Conservation (phyloP, 2,888 invertebrate species). For the Drosophila robusta region DNA sequence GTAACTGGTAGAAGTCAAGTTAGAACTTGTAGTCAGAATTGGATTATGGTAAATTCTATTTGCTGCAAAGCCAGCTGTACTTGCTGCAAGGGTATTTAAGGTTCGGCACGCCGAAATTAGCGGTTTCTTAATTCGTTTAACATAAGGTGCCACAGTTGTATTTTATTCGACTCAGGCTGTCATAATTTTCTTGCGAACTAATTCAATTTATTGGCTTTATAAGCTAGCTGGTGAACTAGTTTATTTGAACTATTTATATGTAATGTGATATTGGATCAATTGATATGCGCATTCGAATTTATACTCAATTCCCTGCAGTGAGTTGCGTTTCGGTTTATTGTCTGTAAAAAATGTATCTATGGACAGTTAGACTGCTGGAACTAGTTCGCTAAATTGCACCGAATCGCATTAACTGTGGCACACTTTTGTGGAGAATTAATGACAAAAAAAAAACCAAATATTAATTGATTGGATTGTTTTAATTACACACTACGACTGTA, state of each 20-base stretch:
- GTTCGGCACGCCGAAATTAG: conserved; percentile 31
- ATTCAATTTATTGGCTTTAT: conserved; percentile 40
- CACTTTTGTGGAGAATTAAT: background rate
- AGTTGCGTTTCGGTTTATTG: conserved; percentile 57
- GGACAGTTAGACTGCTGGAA: conserved; percentile 39
- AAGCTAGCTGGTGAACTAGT: conserved; percentile 45
- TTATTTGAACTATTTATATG: conserved; percentile 44
- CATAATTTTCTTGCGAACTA: conserved; percentile 39
- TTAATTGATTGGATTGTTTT: background rate
- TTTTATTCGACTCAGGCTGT: background rate
- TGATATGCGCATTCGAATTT: conserved; percentile 49
- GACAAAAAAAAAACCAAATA: background rate
- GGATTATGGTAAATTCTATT: background rate
- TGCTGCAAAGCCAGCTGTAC: no score
- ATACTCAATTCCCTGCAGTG: conserved; percentile 47
- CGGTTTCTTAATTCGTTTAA: conserved; percentile 7
- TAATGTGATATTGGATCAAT: conserved; percentile 35
- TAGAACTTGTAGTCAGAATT: background rate
- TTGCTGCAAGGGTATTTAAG: conserved; percentile 32
- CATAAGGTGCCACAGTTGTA: conserved; percentile 19
- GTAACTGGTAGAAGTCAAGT: background rate
- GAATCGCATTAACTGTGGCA: conserved; percentile 24
- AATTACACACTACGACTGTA: conserved; percentile 54
- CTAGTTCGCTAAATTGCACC: conserved; percentile 51
- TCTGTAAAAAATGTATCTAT: conserved; percentile 41